Conservation (phyloP, 2,113 vertebrate species). For the Stegostoma tigrinum region DNA sequence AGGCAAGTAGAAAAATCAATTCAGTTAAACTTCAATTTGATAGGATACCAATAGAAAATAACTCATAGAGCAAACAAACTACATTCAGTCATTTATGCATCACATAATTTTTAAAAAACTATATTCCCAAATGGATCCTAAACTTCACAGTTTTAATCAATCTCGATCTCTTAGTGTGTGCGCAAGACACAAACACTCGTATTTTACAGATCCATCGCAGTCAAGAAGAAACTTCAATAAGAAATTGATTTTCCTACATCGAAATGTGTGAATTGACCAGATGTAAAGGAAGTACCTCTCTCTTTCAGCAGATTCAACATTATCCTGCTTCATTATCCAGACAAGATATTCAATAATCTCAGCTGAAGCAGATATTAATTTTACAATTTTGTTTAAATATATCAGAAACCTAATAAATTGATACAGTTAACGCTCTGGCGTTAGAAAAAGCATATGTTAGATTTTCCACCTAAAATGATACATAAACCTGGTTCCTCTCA, state of each 20-base stretch:
- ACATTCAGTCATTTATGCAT: slow-evolving; percentile 1
- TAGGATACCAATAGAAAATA: neutral
- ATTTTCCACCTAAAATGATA: neutral
- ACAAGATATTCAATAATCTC: neutral
- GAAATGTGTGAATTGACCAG: slow-evolving; percentile 28
- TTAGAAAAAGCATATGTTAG: neutral
- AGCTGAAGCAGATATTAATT: neutral
- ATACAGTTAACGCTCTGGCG: neutral
- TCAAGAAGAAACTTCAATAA: slow-evolving; percentile 26
- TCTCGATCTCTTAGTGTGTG: neutral
- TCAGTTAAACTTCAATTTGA: neutral
- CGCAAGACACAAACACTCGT: neutral
- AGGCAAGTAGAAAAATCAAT: neutral
- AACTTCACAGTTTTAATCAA: slow-evolving; percentile 23
- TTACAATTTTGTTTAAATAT: neutral
- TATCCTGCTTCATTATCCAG: slow-evolving; percentile 12
- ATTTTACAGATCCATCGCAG: neutral
- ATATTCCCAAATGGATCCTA: neutral
- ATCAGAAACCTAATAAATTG: neutral
- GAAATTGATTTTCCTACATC: neutral
- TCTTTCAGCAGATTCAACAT: neutral
- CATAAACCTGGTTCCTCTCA: neutral
- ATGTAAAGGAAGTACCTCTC: slow-evolving; percentile 7
- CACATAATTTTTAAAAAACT: neutral
- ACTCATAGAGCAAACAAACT: neutral